phyloP scores from a whole-genome alignment of 2,797 vertebrate species.

The Pelochelys cantorii region DNA sequence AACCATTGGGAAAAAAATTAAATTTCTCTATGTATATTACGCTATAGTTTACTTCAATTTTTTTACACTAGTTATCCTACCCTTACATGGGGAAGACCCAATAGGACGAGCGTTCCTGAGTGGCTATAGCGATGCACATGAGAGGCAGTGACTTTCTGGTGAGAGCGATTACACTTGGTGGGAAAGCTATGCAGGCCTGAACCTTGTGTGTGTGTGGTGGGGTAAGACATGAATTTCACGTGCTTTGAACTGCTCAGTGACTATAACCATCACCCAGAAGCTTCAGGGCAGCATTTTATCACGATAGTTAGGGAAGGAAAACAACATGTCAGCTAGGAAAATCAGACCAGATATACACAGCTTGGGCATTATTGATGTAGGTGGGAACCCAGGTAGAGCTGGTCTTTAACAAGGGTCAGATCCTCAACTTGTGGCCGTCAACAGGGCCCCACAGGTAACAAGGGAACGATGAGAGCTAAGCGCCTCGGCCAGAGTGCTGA shows the following conservation, averaged over 20 bases:
- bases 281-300: background rate
- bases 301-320: background rate
- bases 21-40: background rate
- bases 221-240: background rate
- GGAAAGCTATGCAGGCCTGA: background rate
- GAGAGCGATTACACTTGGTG: background rate
- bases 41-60: background rate
- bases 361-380: background rate
- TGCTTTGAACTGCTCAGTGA: background rate
- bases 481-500: background rate
- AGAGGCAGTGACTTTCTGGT: background rate
- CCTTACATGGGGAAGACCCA: background rate
- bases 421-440: background rate
- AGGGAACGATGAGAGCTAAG: background rate
- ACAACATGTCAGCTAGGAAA: background rate
- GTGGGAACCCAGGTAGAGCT: background rate
- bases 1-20: slow-evolving; percentile 52
- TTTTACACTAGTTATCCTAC: background rate
- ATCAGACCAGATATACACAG: background rate
- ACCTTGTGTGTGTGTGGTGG: background rate
- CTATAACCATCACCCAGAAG: background rate
- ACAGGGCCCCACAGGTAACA: background rate
- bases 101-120: background rate
- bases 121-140: background rate
- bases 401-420: background rate